Evolutionary conservation across 1,140 invertebrate genomes (phyloP), one percentile per base, ranked within the genome.

Genomic region (Zaprionus ghesquierei): DNA sequence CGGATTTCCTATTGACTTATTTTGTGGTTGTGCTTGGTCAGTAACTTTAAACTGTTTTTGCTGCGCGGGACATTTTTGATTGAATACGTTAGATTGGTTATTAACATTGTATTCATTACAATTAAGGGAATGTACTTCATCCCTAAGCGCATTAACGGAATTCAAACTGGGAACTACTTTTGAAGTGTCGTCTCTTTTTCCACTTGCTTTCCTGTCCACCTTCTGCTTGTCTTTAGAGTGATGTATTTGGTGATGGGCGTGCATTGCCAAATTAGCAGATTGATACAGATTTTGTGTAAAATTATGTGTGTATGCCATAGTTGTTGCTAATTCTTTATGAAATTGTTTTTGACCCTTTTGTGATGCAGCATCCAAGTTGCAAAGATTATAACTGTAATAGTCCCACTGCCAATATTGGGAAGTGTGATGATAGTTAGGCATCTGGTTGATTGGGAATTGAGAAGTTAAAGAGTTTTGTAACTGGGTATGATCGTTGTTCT

Each of bases 341-440:
- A 91, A 92, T 68, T 92, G 91, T 58, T 92, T 92, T 56, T 91
- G 91, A 12, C 75, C 81, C 68, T 92, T 91, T 49, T 90, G 91
- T 10, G 81, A 35, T 5, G 87, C 64, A 1, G 89, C 62, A 44
- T 94, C 94, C 31, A 94, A 84, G 62, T 94, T 93, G 1, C 93
- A 92, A 0, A 94, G 79, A 69, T 94, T 94, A 62, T 94, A 94
- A 9, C 93, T 90, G 55, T 94, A 93, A 31, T 93, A 92, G 63
- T 95, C 94, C 94, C 94, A 95, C 73, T 94, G 93, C 92, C 94
- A 94, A 79, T 94, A 95, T 72, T 95, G 89, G 92, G 94, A 81
- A 12, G 94, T 93, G 70, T 94, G 93, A 70, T 94, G 93, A 69
- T 94, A 94, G 74, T 94, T 94, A 0, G 93, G 93, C 60, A 94